Evolutionary conservation across 2,797 vertebrate species (phyloP).

Genomic region (Poecile montanus): DNA sequence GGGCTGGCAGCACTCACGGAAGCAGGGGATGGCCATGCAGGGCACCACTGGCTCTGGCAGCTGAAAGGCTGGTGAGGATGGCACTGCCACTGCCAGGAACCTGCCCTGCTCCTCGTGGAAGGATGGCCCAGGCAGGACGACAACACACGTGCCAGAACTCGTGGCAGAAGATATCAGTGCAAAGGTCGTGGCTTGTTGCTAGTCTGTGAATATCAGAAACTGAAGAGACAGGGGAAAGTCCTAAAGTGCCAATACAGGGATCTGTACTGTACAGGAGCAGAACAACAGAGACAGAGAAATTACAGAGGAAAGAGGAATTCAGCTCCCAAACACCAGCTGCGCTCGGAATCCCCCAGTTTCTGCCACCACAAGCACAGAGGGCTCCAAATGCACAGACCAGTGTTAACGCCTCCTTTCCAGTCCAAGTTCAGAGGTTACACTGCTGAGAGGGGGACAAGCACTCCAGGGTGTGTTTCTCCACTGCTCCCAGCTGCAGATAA

Average conservation of each 20-base stretch:
- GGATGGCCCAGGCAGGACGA: not conserved
- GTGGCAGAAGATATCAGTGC: not conserved
- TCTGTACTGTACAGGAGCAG: not conserved
- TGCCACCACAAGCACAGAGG: not conserved
- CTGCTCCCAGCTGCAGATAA: not conserved
- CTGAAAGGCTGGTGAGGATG: not conserved
- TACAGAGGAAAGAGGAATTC: not conserved
- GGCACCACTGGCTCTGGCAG: not conserved
- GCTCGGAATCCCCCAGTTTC: rapidly evolving
- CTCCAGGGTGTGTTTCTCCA: not conserved
- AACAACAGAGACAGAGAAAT: not conserved
- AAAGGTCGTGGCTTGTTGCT: not conserved
- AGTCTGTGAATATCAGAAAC: not conserved
- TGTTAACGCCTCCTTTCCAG: not conserved
- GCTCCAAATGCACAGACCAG: rapidly evolving
- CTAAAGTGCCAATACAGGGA: conserved; percentile 41
- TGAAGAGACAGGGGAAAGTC: not conserved
- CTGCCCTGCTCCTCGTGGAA: not conserved
- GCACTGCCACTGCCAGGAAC: not conserved
- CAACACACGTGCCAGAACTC: not conserved
- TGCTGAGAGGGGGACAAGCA: not conserved
- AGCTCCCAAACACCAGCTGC: not conserved
- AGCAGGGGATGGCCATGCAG: not conserved
- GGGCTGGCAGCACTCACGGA: not conserved
- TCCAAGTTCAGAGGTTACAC: not conserved